These are phyloP conservation scores for Miichthys miiuy DNA, from an alignment of 2,797 vertebrate species.

Conservation along the genomic window DNA sequence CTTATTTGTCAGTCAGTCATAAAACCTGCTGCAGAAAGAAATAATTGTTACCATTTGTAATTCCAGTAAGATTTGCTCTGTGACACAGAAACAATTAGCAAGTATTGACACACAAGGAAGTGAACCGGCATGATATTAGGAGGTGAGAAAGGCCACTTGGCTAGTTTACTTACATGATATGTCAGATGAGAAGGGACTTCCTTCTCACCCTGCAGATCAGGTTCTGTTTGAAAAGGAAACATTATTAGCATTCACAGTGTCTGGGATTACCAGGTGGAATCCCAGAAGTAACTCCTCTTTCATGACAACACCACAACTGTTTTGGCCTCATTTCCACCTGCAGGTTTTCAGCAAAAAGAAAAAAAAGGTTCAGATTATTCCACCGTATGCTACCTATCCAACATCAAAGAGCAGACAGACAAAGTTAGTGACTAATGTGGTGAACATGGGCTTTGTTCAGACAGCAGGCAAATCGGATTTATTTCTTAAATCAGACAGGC, in stretches of 20 bases:
- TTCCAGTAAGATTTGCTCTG: too few relatives aligned
- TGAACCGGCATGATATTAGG: not conserved
- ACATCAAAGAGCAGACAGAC: too few relatives aligned
- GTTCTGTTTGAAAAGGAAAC: conserved; percentile 17
- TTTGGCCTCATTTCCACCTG: not conserved
- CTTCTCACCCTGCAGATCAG: not conserved
- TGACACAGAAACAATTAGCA: not conserved
- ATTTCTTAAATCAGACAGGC: too few relatives aligned
- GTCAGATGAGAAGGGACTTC: not conserved
- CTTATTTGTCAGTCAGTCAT: not conserved
- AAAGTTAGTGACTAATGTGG: too few relatives aligned
- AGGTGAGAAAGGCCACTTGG: not conserved
- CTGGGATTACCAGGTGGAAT: not conserved
- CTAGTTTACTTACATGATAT: not conserved
- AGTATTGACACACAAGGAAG: not conserved
- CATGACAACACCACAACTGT: not conserved
- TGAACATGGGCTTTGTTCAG: too few relatives aligned
- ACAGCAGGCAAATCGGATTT: too few relatives aligned
- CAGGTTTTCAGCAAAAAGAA: not conserved
- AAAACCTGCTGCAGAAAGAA: not conserved
- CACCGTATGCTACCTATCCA: too few relatives aligned
- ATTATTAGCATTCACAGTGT: not conserved
- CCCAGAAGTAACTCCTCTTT: not conserved
- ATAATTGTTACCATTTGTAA: not conserved
- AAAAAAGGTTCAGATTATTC: not conserved